Base-by-base conservation (phyloP, 2,113 vertebrate species). In the Anthoscopus minutus region DNA sequence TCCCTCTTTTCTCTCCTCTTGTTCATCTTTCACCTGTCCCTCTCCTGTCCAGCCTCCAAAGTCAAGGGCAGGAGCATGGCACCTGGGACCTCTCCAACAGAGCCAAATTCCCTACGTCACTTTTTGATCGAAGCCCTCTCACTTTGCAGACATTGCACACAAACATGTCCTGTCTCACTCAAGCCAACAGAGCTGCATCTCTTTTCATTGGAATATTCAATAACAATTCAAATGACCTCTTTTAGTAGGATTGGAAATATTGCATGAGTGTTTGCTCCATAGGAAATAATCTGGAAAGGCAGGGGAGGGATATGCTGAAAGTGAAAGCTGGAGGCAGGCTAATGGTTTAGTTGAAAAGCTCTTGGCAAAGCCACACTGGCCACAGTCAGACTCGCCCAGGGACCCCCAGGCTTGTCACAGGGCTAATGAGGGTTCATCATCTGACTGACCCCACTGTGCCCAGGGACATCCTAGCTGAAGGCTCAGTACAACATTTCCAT, bases 81-180 rank as follows among this genome's bases (percentile, higher is more conserved):
- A 33, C 40, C 10, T 48, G 70, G 45, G 18, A 44, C 15, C 9
- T 56, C 42, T 81, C 33, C 35, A 57, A 67, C 23, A 76, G 31
- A 69, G 16, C 18, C 1, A 0, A 45, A 7, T 57, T 61, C 33
- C 42, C 57, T 18, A 14, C 14, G 28, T 21, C 1, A 1, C 23
- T n/a, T 28, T 45, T 69, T 54, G 22, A 28, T 33, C 3, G 1
- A 77, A 70, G 47, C 38, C 53, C 48, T 90, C 86, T 42, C 35
- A 5, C 4, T 1, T 13, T 15, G 38, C 0, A 3, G 24, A 20
- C 1, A 1, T 27, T 91, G 50, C 38, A 35, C n/a, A 37, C 50
- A 38, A 72, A 61, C 31, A 23, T 6, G 7, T 47, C 62, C 45
- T 33, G 12, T 51, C 62, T 79, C 2, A 0, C 62, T 83, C 3